Evolutionary conservation across 2,797 vertebrate genomes (phyloP).

Genomic region (Columba guinea): DNA sequence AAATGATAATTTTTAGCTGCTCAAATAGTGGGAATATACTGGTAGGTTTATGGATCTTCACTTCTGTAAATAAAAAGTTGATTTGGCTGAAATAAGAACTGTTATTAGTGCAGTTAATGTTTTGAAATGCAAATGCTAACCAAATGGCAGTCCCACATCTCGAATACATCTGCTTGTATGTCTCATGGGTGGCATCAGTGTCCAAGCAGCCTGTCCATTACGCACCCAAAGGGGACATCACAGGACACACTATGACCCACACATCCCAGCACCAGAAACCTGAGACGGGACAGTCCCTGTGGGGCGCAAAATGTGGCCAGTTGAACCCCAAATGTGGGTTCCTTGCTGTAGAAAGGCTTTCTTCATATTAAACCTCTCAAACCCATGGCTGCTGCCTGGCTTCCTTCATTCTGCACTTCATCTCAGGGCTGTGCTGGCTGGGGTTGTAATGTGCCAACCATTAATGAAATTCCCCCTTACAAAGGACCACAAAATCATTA

Average conservation of each 20-base stretch:
- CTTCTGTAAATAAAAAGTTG: background rate
- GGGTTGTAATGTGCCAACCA: background rate
- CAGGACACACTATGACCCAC: accelerated
- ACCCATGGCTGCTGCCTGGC: background rate
- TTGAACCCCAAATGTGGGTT: background rate
- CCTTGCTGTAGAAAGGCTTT: background rate
- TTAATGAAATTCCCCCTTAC: slow-evolving; percentile 15
- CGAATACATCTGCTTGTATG: accelerated
- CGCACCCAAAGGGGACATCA: background rate
- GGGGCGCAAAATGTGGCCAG: background rate
- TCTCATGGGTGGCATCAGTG: accelerated
- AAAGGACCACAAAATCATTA: slow-evolving; percentile 7
- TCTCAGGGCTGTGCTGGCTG: background rate
- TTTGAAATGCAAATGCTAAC: background rate
- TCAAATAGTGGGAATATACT: background rate
- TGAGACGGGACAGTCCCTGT: background rate
- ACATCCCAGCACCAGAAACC: background rate
- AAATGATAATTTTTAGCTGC: background rate
- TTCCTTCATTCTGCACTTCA: background rate
- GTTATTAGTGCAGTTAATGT: background rate
- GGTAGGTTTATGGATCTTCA: background rate
- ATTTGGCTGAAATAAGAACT: background rate
- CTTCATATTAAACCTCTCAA: background rate
- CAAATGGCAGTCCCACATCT: background rate
- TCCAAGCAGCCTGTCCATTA: accelerated